phyloP scores from a whole-genome alignment of 2,888 invertebrate species.

The Cinara cedri region DNA sequence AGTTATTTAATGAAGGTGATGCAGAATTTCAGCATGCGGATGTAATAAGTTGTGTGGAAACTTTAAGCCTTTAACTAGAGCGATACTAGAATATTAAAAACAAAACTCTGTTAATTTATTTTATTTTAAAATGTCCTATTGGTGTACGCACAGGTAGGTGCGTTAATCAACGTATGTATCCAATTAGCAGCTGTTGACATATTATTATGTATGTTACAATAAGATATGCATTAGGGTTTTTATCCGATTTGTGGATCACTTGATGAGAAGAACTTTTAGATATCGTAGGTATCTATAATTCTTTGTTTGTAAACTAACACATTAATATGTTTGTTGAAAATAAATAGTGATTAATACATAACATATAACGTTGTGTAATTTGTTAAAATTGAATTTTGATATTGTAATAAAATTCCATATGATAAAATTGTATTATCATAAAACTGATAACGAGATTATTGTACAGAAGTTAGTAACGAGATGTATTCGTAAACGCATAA shows the following conservation, averaged over 20 bases:
- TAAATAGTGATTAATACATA: not conserved
- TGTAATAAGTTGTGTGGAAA: slow-evolving; percentile 36
- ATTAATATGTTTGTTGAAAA: not conserved
- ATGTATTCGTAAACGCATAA: not conserved
- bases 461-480: slow-evolving; percentile 29
- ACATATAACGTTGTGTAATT: not conserved
- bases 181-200: no score
- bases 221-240: no score
- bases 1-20: slow-evolving; percentile 42
- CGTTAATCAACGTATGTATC: no score
- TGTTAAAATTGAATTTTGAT: no score
- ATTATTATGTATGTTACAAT: no score
- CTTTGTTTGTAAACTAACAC: no score
- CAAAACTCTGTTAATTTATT: not conserved
- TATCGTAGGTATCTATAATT: no score
- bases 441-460: not conserved
- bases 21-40: slow-evolving; percentile 9
- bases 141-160: no score
- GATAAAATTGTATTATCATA: not conserved
- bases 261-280: no score
- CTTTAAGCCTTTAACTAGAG: not conserved
- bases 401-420: not conserved
- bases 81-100: no score
- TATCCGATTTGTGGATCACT: no score
- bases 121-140: not conserved